Conservation (phyloP, 1,140 invertebrate genomes). For the Pygmarrhopalites habei region DNA sequence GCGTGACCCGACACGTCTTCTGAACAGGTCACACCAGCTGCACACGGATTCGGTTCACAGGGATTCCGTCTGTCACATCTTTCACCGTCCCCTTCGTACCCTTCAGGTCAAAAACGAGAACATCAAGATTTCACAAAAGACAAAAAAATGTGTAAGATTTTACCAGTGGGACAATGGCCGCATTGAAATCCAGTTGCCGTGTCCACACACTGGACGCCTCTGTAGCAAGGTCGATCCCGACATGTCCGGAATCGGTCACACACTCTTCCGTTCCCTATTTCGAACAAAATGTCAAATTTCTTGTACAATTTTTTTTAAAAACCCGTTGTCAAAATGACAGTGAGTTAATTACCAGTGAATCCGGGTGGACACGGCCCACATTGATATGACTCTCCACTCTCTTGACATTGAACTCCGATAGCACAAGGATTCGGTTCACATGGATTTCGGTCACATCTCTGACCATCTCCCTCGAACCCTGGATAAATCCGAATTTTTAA, state of each 20-base stretch:
- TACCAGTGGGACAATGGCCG: conserved; percentile 59
- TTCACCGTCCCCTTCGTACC: not conserved
- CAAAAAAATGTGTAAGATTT: too few species aligned
- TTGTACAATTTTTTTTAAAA: too few species aligned
- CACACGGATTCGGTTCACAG: conserved; percentile 9
- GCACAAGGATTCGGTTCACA: conserved; percentile 59
- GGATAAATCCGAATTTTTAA: too few species aligned
- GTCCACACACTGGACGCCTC: conserved; percentile 69
- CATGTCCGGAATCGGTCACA: conserved; percentile 60
- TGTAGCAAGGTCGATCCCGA: conserved; percentile 67
- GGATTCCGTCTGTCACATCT: not conserved
- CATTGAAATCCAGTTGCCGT: conserved; percentile 60
- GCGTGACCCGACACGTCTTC: conserved; percentile 3
- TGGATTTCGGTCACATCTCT: not conserved
- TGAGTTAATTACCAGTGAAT: conserved; percentile 69
- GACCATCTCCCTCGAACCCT: not conserved
- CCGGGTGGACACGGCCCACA: conserved; percentile 68
- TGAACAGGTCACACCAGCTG: not conserved
- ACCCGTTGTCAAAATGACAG: too few species aligned
- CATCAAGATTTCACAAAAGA: too few species aligned
- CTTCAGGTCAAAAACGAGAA: not conserved
- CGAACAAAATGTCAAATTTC: too few species aligned
- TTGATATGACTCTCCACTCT: conserved; percentile 46
- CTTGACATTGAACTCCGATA: conserved; percentile 71
- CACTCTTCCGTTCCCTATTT: too few species aligned